Conservation (phyloP, 2,797 vertebrate species). For the Danio tinwini region DNA sequence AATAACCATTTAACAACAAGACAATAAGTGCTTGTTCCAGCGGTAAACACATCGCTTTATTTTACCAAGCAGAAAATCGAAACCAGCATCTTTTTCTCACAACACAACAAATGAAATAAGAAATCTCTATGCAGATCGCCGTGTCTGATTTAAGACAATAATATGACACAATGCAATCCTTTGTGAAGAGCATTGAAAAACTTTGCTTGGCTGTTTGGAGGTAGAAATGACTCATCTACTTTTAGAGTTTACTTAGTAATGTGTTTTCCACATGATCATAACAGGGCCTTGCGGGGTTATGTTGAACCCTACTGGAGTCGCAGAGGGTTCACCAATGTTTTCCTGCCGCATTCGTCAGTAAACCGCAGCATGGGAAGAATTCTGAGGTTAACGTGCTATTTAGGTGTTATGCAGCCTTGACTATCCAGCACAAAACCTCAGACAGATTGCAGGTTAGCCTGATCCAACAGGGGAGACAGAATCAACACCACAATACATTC, state of each 20-base stretch:
- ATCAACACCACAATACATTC: slow-evolving; percentile 58
- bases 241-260: slow-evolving; percentile 35
- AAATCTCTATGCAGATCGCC: neutral
- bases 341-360: slow-evolving; percentile 63
- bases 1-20: neutral
- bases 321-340: slow-evolving; percentile 38
- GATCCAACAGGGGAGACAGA: slow-evolving; percentile 65
- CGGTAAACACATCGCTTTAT: neutral
- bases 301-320: slow-evolving; percentile 17
- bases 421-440: slow-evolving; percentile 66
- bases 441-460: slow-evolving; percentile 63
- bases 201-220: slow-evolving; percentile 10
- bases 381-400: slow-evolving; percentile 66
- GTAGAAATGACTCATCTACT: slow-evolving; percentile 33
- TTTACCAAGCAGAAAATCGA: slow-evolving; percentile 1
- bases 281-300: slow-evolving; percentile 4
- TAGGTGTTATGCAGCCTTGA: slow-evolving; percentile 68
- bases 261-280: slow-evolving; percentile 43
- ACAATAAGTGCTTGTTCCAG: neutral
- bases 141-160: neutral
- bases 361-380: slow-evolving; percentile 74
- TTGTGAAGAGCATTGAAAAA: neutral
- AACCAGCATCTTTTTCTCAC: neutral
- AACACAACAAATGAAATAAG: neutral
- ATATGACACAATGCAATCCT: slow-evolving; percentile 13